Evolutionary conservation across 2,797 vertebrate genomes (phyloP).

Genomic region (Argyrosomus regius): DNA sequence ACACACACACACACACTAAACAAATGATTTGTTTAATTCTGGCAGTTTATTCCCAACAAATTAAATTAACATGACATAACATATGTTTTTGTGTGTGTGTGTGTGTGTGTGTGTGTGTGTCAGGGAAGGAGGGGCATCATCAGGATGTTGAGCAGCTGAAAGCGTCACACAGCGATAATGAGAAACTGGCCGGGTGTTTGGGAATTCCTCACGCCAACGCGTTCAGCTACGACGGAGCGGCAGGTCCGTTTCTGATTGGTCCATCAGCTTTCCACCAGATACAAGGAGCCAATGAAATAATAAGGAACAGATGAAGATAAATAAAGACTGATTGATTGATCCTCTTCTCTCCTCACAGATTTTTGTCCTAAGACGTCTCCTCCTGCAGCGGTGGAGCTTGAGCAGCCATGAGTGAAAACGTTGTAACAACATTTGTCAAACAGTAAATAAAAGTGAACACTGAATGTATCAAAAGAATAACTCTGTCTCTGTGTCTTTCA

Average conservation of each 20-base stretch:
- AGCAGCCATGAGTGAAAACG: neutral
- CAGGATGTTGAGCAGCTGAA: neutral
- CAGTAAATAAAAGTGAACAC: too few relatives aligned
- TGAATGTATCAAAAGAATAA: too few relatives aligned
- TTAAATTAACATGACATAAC: too few relatives aligned
- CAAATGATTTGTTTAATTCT: too few relatives aligned
- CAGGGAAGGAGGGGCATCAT: neutral
- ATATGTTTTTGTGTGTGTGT: neutral
- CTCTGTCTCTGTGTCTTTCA: too few relatives aligned
- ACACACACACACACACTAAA: too few relatives aligned
- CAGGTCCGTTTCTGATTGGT: conserved; percentile 4
- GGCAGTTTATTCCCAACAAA: too few relatives aligned
- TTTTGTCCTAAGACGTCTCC: conserved; percentile 46
- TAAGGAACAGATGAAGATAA: too few relatives aligned
- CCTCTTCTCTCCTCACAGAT: conserved; percentile 38
- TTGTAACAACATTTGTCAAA: too few relatives aligned
- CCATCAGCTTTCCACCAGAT: too few relatives aligned
- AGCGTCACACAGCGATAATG: neutral
- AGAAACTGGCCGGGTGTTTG: conserved; percentile 11
- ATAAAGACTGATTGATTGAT: neutral
- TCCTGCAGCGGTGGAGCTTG: neutral
- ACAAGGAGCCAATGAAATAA: too few relatives aligned
- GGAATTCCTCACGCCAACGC: neutral
- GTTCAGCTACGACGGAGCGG: neutral
- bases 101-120: conserved; percentile 4